Percentiles rank a stretch among this genome's conserved stretches.
Evolutionary conservation across 2,113 vertebrate species (phyloP).

Genomic region (Psettodes erumei): DNA sequence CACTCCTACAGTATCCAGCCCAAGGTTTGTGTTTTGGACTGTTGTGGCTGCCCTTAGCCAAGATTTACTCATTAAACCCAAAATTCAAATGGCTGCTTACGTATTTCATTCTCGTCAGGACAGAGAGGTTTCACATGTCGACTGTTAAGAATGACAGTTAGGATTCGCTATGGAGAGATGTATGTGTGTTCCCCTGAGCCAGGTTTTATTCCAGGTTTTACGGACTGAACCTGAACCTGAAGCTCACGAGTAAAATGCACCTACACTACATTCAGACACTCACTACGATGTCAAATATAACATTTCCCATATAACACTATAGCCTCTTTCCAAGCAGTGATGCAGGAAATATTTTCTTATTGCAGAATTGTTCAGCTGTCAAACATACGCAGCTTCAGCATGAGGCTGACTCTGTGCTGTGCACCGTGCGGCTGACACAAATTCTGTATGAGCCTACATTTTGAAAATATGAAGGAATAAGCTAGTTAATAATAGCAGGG

Average conservation of each 20-base stretch:
- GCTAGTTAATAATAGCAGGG: neutral
- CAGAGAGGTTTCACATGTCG: neutral
- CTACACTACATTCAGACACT: neutral
- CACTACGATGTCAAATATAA: neutral
- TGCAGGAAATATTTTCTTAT: neutral
- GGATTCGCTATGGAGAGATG: neutral
- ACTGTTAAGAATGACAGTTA: conserved; percentile 2
- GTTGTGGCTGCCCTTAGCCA: neutral
- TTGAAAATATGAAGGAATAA: neutral
- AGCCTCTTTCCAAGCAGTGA: neutral
- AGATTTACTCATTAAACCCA: neutral
- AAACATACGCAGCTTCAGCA: neutral
- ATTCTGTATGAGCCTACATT: neutral
- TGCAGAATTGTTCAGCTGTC: neutral
- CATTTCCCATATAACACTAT: neutral
- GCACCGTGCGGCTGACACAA: neutral
- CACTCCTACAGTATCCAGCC: conserved; percentile 11
- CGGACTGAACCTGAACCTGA: conserved; percentile 8
- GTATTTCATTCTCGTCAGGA: neutral
- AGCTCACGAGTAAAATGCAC: conserved; percentile 7
- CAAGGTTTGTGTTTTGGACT: neutral
- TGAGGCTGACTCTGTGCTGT: neutral
- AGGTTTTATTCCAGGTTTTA: conserved; percentile 16
- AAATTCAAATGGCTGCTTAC: neutral
- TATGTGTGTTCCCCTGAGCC: neutral